Percentiles rank a stretch among this genome's conserved stretches.
Evolutionary conservation across 64 coral and sea anemone genomes (phyloP).

Genomic region (Cladopsammia gracilis): DNA sequence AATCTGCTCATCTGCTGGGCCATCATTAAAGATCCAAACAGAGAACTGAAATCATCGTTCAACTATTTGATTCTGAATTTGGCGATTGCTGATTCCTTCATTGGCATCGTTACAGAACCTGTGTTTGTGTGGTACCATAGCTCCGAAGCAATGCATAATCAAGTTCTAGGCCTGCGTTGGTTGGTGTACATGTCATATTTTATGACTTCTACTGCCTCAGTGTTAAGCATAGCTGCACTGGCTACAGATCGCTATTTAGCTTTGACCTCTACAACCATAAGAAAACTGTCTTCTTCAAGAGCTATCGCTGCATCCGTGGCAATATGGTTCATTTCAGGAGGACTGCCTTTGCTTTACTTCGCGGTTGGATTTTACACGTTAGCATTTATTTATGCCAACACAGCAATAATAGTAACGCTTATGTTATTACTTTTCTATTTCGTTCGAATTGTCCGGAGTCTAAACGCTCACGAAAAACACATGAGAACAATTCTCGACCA

Average conservation of each 20-base stretch:
- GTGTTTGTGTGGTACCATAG: constrained; percentile 84
- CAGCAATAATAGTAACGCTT: constrained; percentile 38
- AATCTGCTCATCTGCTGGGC: no score
- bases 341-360: constrained; percentile 63
- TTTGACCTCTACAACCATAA: constrained; percentile 39
- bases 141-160: constrained; percentile 52
- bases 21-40: no score
- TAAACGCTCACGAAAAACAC: constrained; percentile 37
- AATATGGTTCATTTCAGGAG: constrained; percentile 61
- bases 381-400: constrained; percentile 50
- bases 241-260: constrained; percentile 65
- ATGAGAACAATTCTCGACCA: not conserved
- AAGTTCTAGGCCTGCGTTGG: constrained; percentile 64
- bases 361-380: constrained; percentile 34
- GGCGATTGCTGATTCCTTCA: constrained; percentile 74
- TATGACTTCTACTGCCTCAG: constrained; percentile 75
- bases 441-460: constrained; percentile 49
- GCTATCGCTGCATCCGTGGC: constrained; percentile 30
- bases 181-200: constrained; percentile 89
- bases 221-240: constrained; percentile 87
- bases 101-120: constrained; percentile 83
- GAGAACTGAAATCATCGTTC: constrained; percentile 27
- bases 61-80: constrained; percentile 92
- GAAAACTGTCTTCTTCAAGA: constrained; percentile 26
- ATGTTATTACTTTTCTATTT: constrained; percentile 45